These are phyloP conservation scores for Pemphigus obesinymphae DNA, from an alignment of 1,140 invertebrate genomes.

Conservation along the genomic window DNA sequence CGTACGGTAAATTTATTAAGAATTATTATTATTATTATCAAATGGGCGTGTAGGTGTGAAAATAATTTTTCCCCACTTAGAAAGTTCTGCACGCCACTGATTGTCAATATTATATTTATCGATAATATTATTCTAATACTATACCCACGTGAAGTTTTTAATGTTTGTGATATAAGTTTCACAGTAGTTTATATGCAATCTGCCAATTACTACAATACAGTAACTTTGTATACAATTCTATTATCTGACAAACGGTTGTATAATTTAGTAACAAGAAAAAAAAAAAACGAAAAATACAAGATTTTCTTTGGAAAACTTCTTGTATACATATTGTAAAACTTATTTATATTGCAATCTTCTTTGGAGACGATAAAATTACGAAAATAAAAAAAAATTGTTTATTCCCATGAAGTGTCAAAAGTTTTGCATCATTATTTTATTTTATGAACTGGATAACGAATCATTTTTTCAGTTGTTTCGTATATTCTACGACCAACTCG, in stretches of 20 bases:
- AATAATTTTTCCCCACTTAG: too few relatives aligned
- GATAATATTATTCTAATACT: too few relatives aligned
- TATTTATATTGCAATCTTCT: constrained; percentile 7
- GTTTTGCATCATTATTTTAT: constrained; percentile 29
- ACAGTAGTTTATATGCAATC: too few relatives aligned
- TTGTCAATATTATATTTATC: too few relatives aligned
- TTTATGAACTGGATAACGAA: constrained; percentile 27
- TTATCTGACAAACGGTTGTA: background rate
- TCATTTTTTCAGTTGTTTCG: constrained; percentile 20
- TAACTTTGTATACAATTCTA: too few relatives aligned
- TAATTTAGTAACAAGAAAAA: background rate
- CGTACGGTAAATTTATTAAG: too few relatives aligned
- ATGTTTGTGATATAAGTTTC: too few relatives aligned
- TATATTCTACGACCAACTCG: background rate
- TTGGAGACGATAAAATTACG: constrained; percentile 4
- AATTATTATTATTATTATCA: too few relatives aligned
- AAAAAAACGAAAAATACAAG: background rate
- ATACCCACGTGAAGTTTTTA: too few relatives aligned
- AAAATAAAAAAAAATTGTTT: constrained; percentile 8
- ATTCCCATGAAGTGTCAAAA: constrained; percentile 24
- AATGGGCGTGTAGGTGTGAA: too few relatives aligned
- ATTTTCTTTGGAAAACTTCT: background rate
- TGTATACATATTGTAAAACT: constrained; percentile 26
- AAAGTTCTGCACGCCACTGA: too few relatives aligned
- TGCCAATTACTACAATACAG: too few relatives aligned